Evolutionary conservation across 1,140 invertebrate genomes (phyloP).

Genomic region (Teleopsis dalmanni): DNA sequence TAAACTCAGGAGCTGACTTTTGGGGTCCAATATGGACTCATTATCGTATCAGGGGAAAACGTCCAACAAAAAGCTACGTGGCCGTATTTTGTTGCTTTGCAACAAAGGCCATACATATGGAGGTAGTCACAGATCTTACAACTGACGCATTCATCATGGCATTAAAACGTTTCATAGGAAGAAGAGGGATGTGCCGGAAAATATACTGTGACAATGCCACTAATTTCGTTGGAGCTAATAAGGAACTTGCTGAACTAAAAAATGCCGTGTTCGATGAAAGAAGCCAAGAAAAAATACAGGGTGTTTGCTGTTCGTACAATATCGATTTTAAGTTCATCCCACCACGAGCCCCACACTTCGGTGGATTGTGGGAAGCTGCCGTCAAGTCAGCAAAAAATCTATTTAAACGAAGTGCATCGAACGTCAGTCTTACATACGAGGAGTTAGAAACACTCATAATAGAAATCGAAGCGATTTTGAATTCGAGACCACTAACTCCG

Average conservation of each 20-base stretch:
- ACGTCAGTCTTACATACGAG: conserved; percentile 1
- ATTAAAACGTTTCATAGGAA: conserved; percentile 27
- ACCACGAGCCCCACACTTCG: conserved; percentile 1
- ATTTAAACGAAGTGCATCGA: background rate
- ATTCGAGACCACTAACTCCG: too few relatives aligned
- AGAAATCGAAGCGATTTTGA: too few relatives aligned
- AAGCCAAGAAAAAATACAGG: too few relatives aligned
- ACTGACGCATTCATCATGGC: conserved; percentile 30
- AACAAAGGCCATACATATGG: conserved; percentile 8
- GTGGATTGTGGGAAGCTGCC: conserved; percentile 9
- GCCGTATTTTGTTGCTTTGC: conserved; percentile 11
- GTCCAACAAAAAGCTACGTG: conserved; percentile 8
- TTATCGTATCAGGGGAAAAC: conserved; percentile 1
- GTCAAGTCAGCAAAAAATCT: conserved; percentile 11
- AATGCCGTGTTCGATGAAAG: background rate
- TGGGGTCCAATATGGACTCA: conserved; percentile 9
- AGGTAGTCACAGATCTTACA: conserved; percentile 17
- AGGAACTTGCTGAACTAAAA: background rate
- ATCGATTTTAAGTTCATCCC: conserved; percentile 19
- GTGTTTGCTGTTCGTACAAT: conserved; percentile 7
- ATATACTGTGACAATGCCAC: conserved; percentile 35
- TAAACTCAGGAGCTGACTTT: conserved; percentile 4
- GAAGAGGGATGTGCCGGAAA: conserved; percentile 12
- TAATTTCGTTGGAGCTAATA: conserved; percentile 25
- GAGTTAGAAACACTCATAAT: conserved; percentile 17